Conservation (phyloP, 1,140 invertebrate species). For the Lamellibrachia luymesi region DNA sequence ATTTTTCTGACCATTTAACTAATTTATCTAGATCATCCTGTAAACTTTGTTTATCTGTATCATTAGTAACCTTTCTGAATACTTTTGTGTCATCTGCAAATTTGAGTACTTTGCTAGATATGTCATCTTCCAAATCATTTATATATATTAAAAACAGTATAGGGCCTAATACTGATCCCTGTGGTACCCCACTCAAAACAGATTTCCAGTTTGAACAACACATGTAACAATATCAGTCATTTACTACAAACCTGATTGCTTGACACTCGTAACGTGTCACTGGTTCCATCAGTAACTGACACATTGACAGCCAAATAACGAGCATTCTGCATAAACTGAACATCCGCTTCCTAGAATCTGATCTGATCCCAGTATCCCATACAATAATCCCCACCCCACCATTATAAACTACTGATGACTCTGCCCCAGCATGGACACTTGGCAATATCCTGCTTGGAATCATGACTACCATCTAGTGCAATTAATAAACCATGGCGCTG, state of each 20-base stretch:
- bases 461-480: neutral
- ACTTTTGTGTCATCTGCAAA: too few species aligned
- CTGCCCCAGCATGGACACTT: neutral
- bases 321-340: neutral
- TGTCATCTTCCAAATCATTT: too few species aligned
- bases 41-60: too few species aligned
- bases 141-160: too few species aligned
- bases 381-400: neutral
- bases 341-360: too few species aligned
- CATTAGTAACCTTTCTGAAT: too few species aligned
- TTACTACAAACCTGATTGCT: neutral
- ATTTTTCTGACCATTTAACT: too few species aligned
- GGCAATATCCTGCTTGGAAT: neutral
- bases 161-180: too few species aligned
- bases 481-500: neutral
- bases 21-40: too few species aligned
- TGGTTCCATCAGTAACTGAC: neutral
- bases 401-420: neutral
- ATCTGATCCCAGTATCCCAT: neutral
- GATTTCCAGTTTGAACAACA: neutral
- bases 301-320: neutral
- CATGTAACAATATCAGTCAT: neutral
- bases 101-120: too few species aligned
- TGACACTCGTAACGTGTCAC: neutral
- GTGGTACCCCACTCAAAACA: too few species aligned